Base-by-base conservation (phyloP, 1,140 invertebrate genomes). In the Rhysida immarginata region DNA sequence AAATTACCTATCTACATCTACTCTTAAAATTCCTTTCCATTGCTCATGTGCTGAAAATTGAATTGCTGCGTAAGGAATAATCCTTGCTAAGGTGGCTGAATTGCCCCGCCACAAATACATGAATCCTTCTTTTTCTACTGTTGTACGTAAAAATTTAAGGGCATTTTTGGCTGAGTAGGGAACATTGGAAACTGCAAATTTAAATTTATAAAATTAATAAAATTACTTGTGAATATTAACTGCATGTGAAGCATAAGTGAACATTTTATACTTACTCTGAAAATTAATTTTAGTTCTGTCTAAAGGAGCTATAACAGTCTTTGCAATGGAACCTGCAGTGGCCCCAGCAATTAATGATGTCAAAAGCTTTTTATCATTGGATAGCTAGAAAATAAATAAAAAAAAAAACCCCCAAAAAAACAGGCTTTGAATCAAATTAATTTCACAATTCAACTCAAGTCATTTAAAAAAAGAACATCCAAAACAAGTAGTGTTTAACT, bases 251-350 rank as follows among this genome's bases (percentile, higher is more conserved):
- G 29, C 5, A 35, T 35, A 35, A 35, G 16, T 16, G 5, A 35
- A 35, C 16, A 5, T 51, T 54, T 53, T 29, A 58, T 21, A 61
- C 64, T 67, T 66, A 76, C 75, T 74, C 82, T 99, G 95, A 72
- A 98, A 98, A 76, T 94, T 93, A 54, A 99, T 98, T 78, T 98
- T 98, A 53, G 92, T 93, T 56, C 96, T 76, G 74, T 99, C 96
- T 18, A 99, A 72, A 1, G 96, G 96, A 1, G 96, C 96, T 63
- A 99, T 97, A 13, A 81, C 79, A 0, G 94, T 95, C 75, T 99
- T 98, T 2, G 95, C 95, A 5, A 96, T 60, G 21, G 88, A 91
- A 2, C 96, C 96, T n/a, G 92, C 91, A 23, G 80, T 70, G 1
- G 89, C 91, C 26, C 92, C 92, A 0, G 89, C 79, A 21, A 80